Conservation (phyloP, 1,140 invertebrate species). For the Drosophila ananassae region DNA sequence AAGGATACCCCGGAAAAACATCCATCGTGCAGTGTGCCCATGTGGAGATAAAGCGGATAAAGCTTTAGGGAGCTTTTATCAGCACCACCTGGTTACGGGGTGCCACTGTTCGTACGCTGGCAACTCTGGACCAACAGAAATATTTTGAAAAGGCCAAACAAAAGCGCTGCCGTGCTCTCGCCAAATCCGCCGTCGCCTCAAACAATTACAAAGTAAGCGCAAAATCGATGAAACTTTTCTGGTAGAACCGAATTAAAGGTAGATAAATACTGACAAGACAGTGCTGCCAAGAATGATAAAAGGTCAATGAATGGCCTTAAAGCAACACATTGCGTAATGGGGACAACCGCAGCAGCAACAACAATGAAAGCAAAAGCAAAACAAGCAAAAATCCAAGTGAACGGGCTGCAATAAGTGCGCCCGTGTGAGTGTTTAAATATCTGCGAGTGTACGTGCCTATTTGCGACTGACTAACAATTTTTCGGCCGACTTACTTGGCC, state of each 20-base stretch:
- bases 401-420: constrained; percentile 59
- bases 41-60: neutral
- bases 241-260: constrained; percentile 15
- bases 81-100: neutral
- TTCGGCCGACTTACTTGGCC: constrained; percentile 54
- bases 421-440: constrained; percentile 23
- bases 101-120: neutral
- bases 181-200: constrained; percentile 23
- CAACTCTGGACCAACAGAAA: constrained; percentile 6
- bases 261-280: constrained; percentile 3
- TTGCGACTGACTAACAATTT: constrained; percentile 49
- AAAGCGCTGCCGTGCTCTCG: constrained; percentile 41
- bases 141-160: constrained; percentile 58
- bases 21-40: neutral
- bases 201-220: constrained; percentile 57
- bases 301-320: constrained; percentile 37
- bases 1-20: neutral
- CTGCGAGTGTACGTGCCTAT: constrained; percentile 39
- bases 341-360: constrained; percentile 44
- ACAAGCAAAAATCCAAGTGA: constrained; percentile 38
- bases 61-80: neutral
- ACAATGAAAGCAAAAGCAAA: constrained; percentile 32
- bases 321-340: constrained; percentile 74
- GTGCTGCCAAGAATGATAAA: constrained; percentile 1
- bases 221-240: constrained; percentile 18